Percentiles rank a stretch among this genome's conserved stretches.
phyloP scores from a whole-genome alignment of 1,140 invertebrate species.

The Trichogramma pretiosum region DNA sequence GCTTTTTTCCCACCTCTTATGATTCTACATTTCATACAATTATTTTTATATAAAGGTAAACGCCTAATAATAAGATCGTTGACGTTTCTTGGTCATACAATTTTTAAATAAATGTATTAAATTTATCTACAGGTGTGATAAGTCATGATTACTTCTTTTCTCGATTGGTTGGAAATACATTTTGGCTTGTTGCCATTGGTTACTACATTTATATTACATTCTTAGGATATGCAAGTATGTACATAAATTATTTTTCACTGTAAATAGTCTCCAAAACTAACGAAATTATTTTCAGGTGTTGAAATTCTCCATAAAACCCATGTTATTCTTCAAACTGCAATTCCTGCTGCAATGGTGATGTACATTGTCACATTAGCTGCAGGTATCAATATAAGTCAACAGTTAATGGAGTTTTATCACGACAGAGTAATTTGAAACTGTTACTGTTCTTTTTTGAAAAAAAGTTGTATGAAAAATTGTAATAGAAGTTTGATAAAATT shows the following conservation, averaged over 20 bases:
- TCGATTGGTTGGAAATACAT: conserved; percentile 80
- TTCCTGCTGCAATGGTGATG: conserved; percentile 69
- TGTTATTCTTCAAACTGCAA: conserved; percentile 69
- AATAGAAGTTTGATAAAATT: no score
- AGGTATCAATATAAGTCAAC: conserved; percentile 63
- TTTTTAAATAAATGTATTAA: conserved; percentile 13
- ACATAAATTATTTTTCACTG: conserved; percentile 9
- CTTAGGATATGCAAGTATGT: conserved; percentile 91
- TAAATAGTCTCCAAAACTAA: not conserved
- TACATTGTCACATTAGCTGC: conserved; percentile 71
- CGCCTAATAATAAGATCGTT: no score
- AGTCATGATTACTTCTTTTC: conserved; percentile 66
- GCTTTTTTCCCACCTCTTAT: conserved; percentile 94
- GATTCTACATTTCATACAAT: conserved; percentile 86
- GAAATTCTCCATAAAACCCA: conserved; percentile 84
- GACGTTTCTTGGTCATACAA: no score
- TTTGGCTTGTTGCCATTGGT: conserved; percentile 84
- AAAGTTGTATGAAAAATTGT: no score
- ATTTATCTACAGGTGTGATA: conserved; percentile 65
- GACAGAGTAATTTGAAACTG: conserved; percentile 50
- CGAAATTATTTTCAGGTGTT: conserved; percentile 59
- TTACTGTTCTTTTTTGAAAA: no score
- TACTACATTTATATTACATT: conserved; percentile 99
- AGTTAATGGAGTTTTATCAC: conserved; percentile 72
- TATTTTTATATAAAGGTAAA: conserved; percentile 83